Evolutionary conservation across 2,888 invertebrate species (phyloP).

Genomic region (Ferrisia virgata): DNA sequence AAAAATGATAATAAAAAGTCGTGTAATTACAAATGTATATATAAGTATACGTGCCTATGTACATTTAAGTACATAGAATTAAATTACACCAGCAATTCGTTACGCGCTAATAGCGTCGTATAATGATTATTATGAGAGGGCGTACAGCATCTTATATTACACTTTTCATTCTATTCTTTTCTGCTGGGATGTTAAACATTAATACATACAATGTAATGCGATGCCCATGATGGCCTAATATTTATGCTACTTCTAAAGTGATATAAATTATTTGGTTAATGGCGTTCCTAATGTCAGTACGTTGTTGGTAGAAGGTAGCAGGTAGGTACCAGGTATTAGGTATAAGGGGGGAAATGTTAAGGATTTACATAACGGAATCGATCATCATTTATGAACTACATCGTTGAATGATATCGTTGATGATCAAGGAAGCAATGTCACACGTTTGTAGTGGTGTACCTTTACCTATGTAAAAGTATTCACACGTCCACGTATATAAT

Average conservation of each 20-base stretch:
- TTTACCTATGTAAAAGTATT: neutral
- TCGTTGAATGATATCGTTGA: neutral
- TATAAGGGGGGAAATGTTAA: too few species aligned
- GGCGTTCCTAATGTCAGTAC: slow-evolving; percentile 10
- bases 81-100: slow-evolving; percentile 23
- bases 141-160: slow-evolving; percentile 5
- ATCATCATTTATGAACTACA: neutral
- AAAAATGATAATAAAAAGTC: neutral
- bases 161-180: neutral
- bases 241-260: neutral
- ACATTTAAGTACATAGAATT: slow-evolving; percentile 3
- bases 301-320: neutral
- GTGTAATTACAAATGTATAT: neutral
- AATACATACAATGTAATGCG: slow-evolving; percentile 15
- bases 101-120: slow-evolving; percentile 22
- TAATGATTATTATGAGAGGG: slow-evolving; percentile 20
- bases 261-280: neutral
- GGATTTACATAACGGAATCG: neutral
- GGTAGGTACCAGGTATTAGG: too few species aligned
- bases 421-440: neutral
- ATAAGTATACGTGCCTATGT: too few species aligned
- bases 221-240: slow-evolving; percentile 15
- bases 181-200: neutral
- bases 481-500: neutral
- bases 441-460: too few species aligned